Percentiles rank a stretch among this genome's conserved stretches.
Evolutionary conservation across 2,888 invertebrate species (phyloP).

Genomic region (Coleophora flavipennella): DNA sequence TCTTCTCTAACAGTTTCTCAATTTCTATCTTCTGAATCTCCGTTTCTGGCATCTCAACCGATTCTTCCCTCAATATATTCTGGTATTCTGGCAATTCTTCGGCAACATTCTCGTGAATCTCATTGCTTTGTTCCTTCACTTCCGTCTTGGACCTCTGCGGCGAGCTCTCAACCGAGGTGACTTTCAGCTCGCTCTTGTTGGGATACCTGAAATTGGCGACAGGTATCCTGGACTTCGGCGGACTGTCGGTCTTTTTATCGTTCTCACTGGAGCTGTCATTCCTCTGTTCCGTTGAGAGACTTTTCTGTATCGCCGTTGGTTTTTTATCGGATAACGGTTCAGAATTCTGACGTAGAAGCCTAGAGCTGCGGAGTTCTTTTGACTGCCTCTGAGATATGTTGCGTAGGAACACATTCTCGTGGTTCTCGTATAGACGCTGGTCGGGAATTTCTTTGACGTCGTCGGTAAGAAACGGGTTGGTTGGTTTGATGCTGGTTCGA

Average conservation of each 20-base stretch:
- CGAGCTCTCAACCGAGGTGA: constrained; percentile 47
- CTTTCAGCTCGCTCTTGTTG: constrained; percentile 44
- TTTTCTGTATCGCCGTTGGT: constrained; percentile 41
- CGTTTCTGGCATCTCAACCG: constrained; percentile 12
- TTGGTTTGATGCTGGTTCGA: constrained; percentile 33
- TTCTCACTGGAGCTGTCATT: constrained; percentile 24
- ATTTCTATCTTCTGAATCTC: constrained; percentile 18
- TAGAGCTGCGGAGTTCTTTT: constrained; percentile 47
- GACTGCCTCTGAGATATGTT: constrained; percentile 58
- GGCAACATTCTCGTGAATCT: constrained; percentile 20
- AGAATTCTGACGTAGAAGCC: constrained; percentile 52
- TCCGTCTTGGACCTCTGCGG: constrained; percentile 31
- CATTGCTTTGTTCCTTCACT: constrained; percentile 5
- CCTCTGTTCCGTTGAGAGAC: constrained; percentile 52
- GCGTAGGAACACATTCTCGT: constrained; percentile 54
- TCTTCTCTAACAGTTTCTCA: constrained; percentile 32
- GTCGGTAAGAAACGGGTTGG: constrained; percentile 48
- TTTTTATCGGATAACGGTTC: constrained; percentile 53
- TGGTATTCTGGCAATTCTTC: constrained; percentile 55
- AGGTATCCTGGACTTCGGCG: constrained; percentile 54
- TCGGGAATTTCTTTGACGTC: constrained; percentile 34
- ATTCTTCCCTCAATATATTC: constrained; percentile 35
- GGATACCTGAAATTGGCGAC: constrained; percentile 64
- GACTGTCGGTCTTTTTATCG: constrained; percentile 25
- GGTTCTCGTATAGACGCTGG: constrained; percentile 53